Conservation (phyloP, 2,113 vertebrate species). For the Silurus meridionalis region DNA sequence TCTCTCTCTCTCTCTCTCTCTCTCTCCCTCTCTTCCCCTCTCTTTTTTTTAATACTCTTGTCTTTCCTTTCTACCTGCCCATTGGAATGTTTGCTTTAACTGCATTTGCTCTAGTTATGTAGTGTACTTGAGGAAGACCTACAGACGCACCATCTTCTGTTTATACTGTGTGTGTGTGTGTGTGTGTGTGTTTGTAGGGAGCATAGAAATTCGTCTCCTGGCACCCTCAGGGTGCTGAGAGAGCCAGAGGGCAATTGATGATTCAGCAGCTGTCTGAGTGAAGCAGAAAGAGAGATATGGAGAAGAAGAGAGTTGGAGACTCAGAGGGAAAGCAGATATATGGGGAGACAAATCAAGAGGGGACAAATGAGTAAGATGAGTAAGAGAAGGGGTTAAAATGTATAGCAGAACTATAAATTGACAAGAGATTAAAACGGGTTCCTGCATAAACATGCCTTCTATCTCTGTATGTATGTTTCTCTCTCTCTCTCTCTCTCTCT, state of each 20-base stretch:
- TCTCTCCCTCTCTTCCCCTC: no score
- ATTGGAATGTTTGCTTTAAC: conserved; percentile 52
- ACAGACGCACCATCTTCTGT: not conserved
- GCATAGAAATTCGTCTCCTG: conserved; percentile 56
- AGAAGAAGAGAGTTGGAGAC: conserved; percentile 57
- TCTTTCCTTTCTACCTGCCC: conserved; percentile 16
- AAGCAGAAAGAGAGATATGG: conserved; percentile 6
- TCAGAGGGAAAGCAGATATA: not conserved
- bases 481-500: not conserved
- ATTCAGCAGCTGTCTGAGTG: conserved; percentile 75
- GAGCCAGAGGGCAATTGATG: conserved; percentile 70
- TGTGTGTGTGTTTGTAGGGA: conserved; percentile 1
- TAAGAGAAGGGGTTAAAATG: not conserved
- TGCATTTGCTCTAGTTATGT: conserved; percentile 45
- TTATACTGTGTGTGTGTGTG: conserved; percentile 3
- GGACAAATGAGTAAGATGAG: not conserved
- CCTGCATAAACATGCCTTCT: conserved; percentile 24
- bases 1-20: not conserved
- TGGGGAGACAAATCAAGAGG: not conserved
- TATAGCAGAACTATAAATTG: not conserved
- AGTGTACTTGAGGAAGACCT: not conserved
- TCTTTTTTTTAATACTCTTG: not conserved
- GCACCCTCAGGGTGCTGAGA: conserved; percentile 66
- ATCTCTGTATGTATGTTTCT: not conserved
- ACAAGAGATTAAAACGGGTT: not conserved